These are phyloP conservation scores for Nothocercus nigrocapillus DNA, from an alignment of 2,113 vertebrate species.

Conservation along the genomic window DNA sequence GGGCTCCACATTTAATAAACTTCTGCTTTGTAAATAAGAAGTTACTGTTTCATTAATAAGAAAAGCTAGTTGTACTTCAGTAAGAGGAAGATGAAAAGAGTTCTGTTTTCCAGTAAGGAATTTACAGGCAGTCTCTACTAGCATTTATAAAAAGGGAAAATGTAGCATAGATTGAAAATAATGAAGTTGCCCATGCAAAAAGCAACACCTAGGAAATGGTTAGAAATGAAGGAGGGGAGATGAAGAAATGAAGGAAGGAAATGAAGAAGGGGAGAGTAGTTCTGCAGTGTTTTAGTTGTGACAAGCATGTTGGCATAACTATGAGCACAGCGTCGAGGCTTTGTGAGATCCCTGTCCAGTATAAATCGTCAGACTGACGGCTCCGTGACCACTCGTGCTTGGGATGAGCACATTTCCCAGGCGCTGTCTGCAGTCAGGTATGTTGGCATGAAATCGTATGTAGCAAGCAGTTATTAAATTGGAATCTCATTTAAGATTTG, in stretches of 20 bases:
- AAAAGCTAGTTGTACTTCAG: not conserved
- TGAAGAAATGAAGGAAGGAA: not conserved
- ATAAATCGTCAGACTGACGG: not conserved
- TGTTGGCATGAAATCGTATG: constrained; percentile 3
- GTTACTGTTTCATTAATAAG: not conserved
- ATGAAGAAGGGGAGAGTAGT: not conserved
- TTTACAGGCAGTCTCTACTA: fast-evolving
- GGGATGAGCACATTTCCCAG: not conserved
- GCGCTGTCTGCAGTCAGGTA: constrained; percentile 9
- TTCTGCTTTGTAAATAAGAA: not conserved
- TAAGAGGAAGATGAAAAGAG: not conserved
- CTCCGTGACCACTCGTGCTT: not conserved
- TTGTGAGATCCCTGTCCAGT: not conserved
- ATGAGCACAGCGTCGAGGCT: not conserved
- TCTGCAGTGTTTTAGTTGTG: not conserved
- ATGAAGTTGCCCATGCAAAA: not conserved
- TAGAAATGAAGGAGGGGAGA: not conserved
- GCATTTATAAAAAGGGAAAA: not conserved
- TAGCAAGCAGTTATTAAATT: constrained; percentile 24
- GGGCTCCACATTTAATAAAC: not conserved
- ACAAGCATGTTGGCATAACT: not conserved
- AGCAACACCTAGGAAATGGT: not conserved
- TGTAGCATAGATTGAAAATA: not conserved
- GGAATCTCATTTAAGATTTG: constrained; percentile 10
- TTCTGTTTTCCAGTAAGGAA: not conserved